Conservation (phyloP, 2,888 invertebrate genomes). For the Aricia artaxerxes region DNA sequence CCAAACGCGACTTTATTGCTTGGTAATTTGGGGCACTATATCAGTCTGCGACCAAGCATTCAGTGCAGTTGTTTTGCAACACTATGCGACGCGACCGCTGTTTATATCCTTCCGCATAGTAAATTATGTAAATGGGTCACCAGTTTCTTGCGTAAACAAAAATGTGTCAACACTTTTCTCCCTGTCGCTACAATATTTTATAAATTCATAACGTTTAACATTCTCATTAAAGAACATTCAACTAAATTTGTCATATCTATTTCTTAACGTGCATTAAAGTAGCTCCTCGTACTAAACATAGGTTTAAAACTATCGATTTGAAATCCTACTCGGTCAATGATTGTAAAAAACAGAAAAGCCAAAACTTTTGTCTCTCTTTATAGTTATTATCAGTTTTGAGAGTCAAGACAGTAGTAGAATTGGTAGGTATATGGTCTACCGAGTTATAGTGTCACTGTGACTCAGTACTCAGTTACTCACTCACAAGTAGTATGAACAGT, state of each 20-base stretch:
- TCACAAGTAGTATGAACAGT: background rate
- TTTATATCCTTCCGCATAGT: slow-evolving; percentile 25
- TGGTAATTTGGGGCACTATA: background rate
- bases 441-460: no score
- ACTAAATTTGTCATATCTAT: background rate
- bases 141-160: background rate
- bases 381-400: no score
- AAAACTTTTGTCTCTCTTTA: no score
- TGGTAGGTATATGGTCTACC: no score
- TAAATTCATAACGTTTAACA: background rate
- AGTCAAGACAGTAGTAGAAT: no score
- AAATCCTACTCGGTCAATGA: background rate
- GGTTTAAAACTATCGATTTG: background rate
- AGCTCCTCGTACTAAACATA: no score
- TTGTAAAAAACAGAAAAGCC: no score
- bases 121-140: background rate
- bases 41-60: background rate
- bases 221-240: background rate
- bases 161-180: background rate
- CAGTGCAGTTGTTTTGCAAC: background rate
- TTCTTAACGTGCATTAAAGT: background rate
- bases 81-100: background rate
- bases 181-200: background rate
- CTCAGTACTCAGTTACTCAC: no score
- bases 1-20: background rate